These are phyloP conservation scores for Ctenoplectra terminalis DNA, from an alignment of 1,140 invertebrate genomes.

Conservation along the genomic window DNA sequence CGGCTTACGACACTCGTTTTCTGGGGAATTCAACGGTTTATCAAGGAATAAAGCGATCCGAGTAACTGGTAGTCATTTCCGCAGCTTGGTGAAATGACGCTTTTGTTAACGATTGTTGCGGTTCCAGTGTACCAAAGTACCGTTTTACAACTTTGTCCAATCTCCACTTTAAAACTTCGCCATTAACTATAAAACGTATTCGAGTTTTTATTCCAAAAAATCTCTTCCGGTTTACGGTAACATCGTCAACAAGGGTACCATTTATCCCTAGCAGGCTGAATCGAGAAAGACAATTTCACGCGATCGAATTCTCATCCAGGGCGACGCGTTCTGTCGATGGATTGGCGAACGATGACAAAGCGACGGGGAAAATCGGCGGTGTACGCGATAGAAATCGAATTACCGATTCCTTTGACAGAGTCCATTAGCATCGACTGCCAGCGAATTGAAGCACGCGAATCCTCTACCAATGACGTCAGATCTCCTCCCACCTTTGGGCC, in stretches of 20 bases:
- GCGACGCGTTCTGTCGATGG: neutral
- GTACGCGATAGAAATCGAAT: slow-evolving; percentile 21
- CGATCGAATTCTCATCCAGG: neutral
- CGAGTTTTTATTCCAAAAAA: neutral
- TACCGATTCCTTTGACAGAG: slow-evolving; percentile 54
- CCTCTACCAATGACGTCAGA: slow-evolving; percentile 52
- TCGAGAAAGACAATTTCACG: neutral
- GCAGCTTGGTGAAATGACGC: too few species aligned
- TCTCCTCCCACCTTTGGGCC: neutral
- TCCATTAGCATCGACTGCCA: slow-evolving; percentile 58
- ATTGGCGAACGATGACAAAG: slow-evolving; percentile 1
- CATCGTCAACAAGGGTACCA: neutral
- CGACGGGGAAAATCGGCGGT: slow-evolving; percentile 12
- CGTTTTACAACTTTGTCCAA: too few species aligned
- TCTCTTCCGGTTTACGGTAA: neutral
- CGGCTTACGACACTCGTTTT: too few species aligned
- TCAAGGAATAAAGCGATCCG: too few species aligned
- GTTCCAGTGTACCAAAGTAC: too few species aligned
- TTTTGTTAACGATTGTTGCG: too few species aligned
- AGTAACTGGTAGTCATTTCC: too few species aligned
- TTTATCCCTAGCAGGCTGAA: neutral
- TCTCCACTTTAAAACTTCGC: too few species aligned
- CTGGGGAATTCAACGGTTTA: too few species aligned
- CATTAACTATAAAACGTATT: too few species aligned
- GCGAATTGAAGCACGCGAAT: slow-evolving; percentile 42